phyloP scores from a whole-genome alignment of 2,888 invertebrate genomes.

The Taenaris catops region DNA sequence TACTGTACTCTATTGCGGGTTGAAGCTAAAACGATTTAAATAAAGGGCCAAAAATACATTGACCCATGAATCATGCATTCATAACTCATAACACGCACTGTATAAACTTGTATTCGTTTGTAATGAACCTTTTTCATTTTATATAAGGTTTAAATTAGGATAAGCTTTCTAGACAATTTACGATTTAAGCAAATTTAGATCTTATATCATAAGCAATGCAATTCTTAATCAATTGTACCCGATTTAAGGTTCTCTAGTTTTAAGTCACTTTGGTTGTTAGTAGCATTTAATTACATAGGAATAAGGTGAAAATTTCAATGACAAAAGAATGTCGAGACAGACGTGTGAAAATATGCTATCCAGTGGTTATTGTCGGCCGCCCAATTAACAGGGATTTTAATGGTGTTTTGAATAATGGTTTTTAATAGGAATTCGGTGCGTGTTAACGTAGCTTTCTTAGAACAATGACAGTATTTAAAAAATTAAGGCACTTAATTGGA shows the following conservation, averaged over 20 bases:
- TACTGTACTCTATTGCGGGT: background rate
- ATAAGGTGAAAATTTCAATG: slow-evolving; percentile 1
- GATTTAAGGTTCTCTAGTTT: too few species aligned
- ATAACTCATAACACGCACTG: slow-evolving; percentile 14
- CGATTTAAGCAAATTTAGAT: background rate
- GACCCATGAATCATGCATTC: slow-evolving; percentile 44
- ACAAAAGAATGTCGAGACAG: background rate
- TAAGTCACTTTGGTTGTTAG: too few species aligned
- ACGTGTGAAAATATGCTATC: slow-evolving; percentile 25
- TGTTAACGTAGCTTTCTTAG: background rate
- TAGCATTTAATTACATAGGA: too few species aligned
- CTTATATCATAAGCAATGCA: background rate
- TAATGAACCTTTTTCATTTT: background rate
- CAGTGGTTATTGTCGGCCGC: slow-evolving; percentile 17
- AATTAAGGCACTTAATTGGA: too few species aligned
- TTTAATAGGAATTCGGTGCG: slow-evolving; percentile 3
- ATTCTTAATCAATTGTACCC: background rate
- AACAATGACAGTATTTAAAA: background rate
- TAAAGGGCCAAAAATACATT: slow-evolving; percentile 39
- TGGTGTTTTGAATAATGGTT: slow-evolving; percentile 10
- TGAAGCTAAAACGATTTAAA: slow-evolving; percentile 4
- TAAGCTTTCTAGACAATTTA: too few species aligned
- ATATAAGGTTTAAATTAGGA: background rate
- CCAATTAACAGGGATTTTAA: slow-evolving; percentile 19
- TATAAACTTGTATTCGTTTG: slow-evolving; percentile 1